Evolutionary conservation across 2,888 invertebrate species (phyloP), one percentile per base, ranked within the genome.

Genomic region (Temnothorax ravouxi): DNA sequence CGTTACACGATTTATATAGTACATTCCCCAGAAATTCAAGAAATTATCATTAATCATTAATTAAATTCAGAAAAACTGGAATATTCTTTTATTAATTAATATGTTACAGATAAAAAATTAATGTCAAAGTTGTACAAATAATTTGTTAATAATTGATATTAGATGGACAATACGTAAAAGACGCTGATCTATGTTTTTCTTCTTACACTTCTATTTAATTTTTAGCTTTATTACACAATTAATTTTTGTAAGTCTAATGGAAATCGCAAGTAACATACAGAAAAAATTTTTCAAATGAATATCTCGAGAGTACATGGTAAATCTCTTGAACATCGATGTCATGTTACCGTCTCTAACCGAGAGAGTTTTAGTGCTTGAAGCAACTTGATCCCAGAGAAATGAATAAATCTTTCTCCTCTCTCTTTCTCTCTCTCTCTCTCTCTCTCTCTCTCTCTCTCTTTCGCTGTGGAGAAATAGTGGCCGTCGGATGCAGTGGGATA

Each of bases 401-500:
- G 47, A 80, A 80, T 80, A 80, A 80, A 80, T 80, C 79, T 69
- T 18, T n/a, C 29, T 54, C 34, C 0, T 34, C 34, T 34, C 34
- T 34, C 34, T 34, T 34, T 34, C n/a, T n/a, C n/a, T n/a, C n/a
- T n/a, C n/a, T n/a, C n/a, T n/a, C 34, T 34, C 21, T 29, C 15
- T 54, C 6, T 34, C 18, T 44, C 18, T 25, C n/a, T 25, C 5
- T 41, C 2, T 47, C 15, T 34, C 54, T 25, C 41, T 67, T 11
- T 15, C 52, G 5, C 18, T 9, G 6, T 8, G 71, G 21, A 71
- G 71, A 71, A 69, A 69, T 59, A 80, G 59, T 52, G 64, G 47
- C 9, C 59, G 34, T 38, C 69, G 71, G 47, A 69, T 71, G 79
- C 71, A 47, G 29, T 67, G 56, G 67, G 67, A 79, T 67, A 79